phyloP scores from a whole-genome alignment of 2,113 vertebrate species.

The Trogon melanurus region DNA sequence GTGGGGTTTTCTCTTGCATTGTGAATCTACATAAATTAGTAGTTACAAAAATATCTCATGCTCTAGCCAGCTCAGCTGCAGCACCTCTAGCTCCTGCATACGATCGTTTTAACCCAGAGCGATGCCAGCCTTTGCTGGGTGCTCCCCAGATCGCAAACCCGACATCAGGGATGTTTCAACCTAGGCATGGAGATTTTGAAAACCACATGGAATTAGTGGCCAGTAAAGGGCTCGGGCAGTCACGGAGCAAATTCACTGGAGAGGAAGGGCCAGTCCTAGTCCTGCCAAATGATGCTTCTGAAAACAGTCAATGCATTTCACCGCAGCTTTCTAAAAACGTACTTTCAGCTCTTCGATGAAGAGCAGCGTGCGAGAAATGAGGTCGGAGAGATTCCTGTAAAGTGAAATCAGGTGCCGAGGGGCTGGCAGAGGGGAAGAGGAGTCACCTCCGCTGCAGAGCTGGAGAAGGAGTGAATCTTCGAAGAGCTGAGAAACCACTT shows the following conservation, averaged over 20 bases:
- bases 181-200: neutral
- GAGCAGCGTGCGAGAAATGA: neutral
- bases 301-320: neutral
- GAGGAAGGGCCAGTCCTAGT: neutral
- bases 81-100: fast-evolving
- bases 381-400: neutral
- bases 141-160: neutral
- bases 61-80: neutral
- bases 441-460: fast-evolving
- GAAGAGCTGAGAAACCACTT: neutral
- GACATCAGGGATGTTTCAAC: neutral
- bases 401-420: neutral
- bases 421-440: neutral
- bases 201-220: neutral
- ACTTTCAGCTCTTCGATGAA: neutral
- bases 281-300: neutral
- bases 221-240: neutral
- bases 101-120: fast-evolving
- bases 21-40: neutral
- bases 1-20: neutral
- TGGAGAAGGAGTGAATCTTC: neutral
- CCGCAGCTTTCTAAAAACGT: neutral
- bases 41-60: fast-evolving
- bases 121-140: neutral
- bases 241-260: fast-evolving